phyloP scores from a whole-genome alignment of 2,797 vertebrate species.

The Serranus cabrilla region DNA sequence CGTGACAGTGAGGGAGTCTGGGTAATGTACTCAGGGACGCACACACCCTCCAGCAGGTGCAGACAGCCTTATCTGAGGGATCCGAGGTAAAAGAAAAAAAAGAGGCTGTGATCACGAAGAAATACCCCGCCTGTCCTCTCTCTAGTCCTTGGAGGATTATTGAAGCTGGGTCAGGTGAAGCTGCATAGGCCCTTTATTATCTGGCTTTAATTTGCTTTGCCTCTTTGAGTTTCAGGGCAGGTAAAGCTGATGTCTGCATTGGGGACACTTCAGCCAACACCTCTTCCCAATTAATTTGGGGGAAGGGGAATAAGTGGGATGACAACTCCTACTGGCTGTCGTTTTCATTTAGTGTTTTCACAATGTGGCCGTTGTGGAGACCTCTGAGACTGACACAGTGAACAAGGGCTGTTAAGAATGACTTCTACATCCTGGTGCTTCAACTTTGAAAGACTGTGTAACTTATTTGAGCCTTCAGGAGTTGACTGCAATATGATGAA shows the following conservation, averaged over 20 bases:
- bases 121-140: constrained; percentile 29
- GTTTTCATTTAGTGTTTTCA: constrained; percentile 39
- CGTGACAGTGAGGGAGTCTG: constrained; percentile 59
- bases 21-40: constrained; percentile 53
- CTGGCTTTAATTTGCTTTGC: constrained; percentile 51
- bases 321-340: constrained; percentile 37
- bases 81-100: neutral
- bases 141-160: constrained; percentile 28
- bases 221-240: constrained; percentile 43
- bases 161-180: constrained; percentile 31
- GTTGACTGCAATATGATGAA: neutral
- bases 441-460: neutral
- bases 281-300: constrained; percentile 14
- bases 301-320: constrained; percentile 30
- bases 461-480: neutral
- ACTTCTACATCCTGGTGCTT: neutral
- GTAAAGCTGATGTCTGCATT: constrained; percentile 19
- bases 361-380: constrained; percentile 20
- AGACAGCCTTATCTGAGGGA: constrained; percentile 46
- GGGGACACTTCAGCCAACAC: constrained; percentile 29
- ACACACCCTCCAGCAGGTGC: constrained; percentile 65
- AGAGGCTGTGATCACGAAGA: constrained; percentile 30
- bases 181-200: constrained; percentile 32
- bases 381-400: constrained; percentile 22
- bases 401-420: constrained; percentile 13